Conservation (phyloP, 2,113 vertebrate species). For the Takifugu bimaculatus region DNA sequence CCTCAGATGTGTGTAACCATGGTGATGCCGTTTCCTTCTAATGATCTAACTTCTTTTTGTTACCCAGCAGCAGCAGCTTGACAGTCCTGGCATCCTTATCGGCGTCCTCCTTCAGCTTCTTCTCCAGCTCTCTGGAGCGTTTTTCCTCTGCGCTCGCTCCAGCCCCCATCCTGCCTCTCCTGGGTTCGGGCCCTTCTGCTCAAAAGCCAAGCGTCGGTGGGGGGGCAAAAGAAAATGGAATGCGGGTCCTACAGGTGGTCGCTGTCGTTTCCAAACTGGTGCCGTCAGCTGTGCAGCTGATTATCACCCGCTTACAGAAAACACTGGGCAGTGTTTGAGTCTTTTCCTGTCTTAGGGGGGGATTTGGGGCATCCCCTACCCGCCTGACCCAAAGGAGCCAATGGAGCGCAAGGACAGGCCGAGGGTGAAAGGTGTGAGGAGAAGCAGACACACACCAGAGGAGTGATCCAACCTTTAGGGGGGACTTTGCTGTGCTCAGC, state of each 20-base stretch:
- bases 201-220: conserved; percentile 42
- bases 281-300: conserved; percentile 46
- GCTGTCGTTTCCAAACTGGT: conserved; percentile 34
- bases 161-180: conserved; percentile 82
- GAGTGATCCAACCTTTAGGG: conserved; percentile 65
- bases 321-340: conserved; percentile 45
- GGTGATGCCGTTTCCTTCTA: conserved; percentile 1
- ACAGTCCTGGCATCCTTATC: conserved; percentile 95
- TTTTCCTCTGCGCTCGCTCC: conserved; percentile 95
- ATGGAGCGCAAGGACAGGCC: conserved; percentile 83
- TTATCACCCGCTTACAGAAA: conserved; percentile 47
- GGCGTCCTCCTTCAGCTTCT: conserved; percentile 94
- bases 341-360: conserved; percentile 70
- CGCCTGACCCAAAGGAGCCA: conserved; percentile 69
- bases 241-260: conserved; percentile 47
- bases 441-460: conserved; percentile 53
- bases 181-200: conserved; percentile 42
- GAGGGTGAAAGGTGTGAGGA: conserved; percentile 34
- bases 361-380: conserved; percentile 71
- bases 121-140: conserved; percentile 93
- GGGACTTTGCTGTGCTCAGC: conserved; percentile 81
- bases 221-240: conserved; percentile 38
- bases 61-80: conserved; percentile 97
- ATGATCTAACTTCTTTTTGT: conserved; percentile 57
- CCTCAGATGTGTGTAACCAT: conserved; percentile 9